Base-by-base conservation (phyloP, 2,113 vertebrate species). In the Nothoprocta perdicaria region DNA sequence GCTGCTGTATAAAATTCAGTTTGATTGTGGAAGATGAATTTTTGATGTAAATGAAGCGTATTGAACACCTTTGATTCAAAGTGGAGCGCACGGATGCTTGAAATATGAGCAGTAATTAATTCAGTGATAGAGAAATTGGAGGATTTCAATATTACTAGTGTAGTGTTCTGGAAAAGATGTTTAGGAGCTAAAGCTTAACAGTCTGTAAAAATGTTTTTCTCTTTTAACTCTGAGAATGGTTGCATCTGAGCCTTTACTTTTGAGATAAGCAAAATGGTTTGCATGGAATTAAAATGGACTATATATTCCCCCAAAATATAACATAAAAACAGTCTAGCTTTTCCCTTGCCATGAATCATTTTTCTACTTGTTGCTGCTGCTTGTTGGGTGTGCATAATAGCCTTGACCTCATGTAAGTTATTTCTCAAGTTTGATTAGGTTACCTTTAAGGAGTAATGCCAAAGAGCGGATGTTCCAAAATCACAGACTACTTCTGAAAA, bases 31-130 rank as follows among this genome's bases (percentile, higher is more conserved):
- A 95, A 92, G 85, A 89, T 78, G 11, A 80, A 91, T 74, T 83
- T 50, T 77, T 77, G 38, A 50, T 46, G 43, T 74, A 78, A 91
- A 78, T 63, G 21, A 85, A 60, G 41, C 71, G 14, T 72, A 57
- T 19, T 60, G 76, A 83, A 53, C 38, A 80, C 46, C 46, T 94
- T 73, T 83, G 63, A 86, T 72, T 91, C 80, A 40, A 86, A 88
- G 69, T 29, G 48, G 43, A 67, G 27, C 72, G 72, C 4, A 15
- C 85, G 82, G 73, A 50, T 86, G 52, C 73, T 78, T 92, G 88
- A 91, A 91, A 86, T 88, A 88, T 40, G 73, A 57, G 72, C 76
- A 52, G 33, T 75, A 91, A 94, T 95, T 92, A 89, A 61, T 86
- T 41, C 62, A 43, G 21, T 35, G 80, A 74, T 83, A 78, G 41